phyloP scores from a whole-genome alignment of 2,113 vertebrate species.

The Rhabdornis inornatus region DNA sequence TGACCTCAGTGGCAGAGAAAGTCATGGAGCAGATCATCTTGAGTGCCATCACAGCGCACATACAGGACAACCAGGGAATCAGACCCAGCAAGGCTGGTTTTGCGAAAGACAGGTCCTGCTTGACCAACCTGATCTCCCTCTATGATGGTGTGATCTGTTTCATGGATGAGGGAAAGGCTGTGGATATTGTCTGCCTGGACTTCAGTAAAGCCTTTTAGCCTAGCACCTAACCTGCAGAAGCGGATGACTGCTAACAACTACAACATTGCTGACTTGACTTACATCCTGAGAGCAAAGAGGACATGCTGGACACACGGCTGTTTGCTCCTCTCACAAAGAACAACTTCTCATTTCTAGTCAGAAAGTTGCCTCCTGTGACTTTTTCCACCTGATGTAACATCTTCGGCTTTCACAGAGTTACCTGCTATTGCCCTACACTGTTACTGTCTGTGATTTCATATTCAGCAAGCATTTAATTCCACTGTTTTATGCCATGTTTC shows the following conservation, averaged over 20 bases:
- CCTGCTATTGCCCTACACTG: background rate
- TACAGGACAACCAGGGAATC: background rate
- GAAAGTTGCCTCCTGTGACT: background rate
- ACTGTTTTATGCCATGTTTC: background rate
- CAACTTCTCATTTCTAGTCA: background rate
- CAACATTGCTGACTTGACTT: background rate
- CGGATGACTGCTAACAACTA: background rate
- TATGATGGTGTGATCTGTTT: background rate
- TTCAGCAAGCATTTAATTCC: background rate
- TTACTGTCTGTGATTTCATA: background rate
- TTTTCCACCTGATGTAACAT: background rate
- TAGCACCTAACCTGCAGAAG: background rate
- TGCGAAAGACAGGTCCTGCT: background rate
- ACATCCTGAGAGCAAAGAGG: background rate
- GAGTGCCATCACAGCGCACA: fast-evolving
- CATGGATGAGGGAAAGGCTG: background rate
- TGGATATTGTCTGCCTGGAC: background rate
- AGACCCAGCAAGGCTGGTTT: fast-evolving
- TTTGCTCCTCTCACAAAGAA: background rate
- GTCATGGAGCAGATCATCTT: background rate
- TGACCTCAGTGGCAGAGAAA: background rate
- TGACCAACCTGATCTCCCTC: background rate
- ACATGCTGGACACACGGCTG: background rate
- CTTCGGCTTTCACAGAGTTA: background rate
- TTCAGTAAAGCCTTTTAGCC: background rate